Percentiles rank a stretch among this genome's conserved stretches.
These are phyloP conservation scores for Myotis myotis DNA, from an alignment of 2,797 vertebrate genomes.

Conservation along the genomic window DNA sequence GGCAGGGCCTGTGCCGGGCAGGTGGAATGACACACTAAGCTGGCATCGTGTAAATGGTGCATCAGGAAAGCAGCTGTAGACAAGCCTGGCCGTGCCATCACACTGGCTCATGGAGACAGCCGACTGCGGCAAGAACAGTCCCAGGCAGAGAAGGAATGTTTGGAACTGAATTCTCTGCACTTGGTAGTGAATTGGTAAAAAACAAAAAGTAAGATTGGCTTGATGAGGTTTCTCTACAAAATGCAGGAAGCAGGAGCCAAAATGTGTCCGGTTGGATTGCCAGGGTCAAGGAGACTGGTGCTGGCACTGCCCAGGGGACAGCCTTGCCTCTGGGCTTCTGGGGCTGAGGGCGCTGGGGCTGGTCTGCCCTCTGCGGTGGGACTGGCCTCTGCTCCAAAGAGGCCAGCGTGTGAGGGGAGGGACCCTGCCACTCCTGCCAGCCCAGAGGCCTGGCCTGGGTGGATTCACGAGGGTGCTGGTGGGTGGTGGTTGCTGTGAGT, in stretches of 20 bases:
- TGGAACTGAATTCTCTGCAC: neutral
- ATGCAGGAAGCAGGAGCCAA: neutral
- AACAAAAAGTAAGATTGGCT: neutral
- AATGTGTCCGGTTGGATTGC: too few relatives aligned
- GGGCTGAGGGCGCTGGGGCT: rapidly evolving
- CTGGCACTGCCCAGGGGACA: neutral
- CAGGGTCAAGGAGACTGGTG: neutral
- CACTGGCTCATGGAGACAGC: neutral
- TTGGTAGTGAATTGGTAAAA: neutral
- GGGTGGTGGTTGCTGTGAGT: rapidly evolving
- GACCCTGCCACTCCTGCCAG: neutral
- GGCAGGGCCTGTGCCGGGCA: neutral
- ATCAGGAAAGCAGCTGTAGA: neutral
- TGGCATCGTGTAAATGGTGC: rapidly evolving
- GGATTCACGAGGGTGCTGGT: too few relatives aligned
- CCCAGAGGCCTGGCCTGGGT: neutral
- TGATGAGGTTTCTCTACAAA: neutral
- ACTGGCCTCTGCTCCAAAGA: too few relatives aligned
- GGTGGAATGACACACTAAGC: neutral
- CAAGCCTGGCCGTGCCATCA: neutral
- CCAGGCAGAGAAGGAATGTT: neutral
- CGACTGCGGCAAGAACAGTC: neutral
- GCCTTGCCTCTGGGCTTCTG: neutral
- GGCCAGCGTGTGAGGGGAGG: rapidly evolving
- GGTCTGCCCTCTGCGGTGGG: rapidly evolving